These are phyloP conservation scores for Craseonycteris thonglongyai DNA, from an alignment of 2,113 vertebrate species.

Conservation along the genomic window DNA sequence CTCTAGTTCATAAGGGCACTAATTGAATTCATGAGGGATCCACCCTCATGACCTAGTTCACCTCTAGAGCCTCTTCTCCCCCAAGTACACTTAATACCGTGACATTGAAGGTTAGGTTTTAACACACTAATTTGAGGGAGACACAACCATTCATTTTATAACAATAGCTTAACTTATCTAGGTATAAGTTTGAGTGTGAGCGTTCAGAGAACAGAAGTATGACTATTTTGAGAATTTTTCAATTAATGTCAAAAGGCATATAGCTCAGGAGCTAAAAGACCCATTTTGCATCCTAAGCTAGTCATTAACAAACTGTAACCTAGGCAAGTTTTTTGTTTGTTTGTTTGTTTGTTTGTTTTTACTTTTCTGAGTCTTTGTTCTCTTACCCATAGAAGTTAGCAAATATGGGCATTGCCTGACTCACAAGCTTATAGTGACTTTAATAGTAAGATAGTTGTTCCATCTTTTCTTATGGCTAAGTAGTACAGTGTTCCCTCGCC, in stretches of 20 bases:
- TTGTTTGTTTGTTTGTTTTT: no score
- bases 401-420: background rate
- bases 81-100: background rate
- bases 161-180: no score
- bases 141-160: background rate
- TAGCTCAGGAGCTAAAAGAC: background rate
- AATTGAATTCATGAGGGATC: background rate
- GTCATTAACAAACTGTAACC: background rate
- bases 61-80: no score
- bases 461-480: no score
- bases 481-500: no score
- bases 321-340: no score
- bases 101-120: background rate
- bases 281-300: background rate
- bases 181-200: background rate
- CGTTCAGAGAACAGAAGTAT: background rate
- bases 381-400: background rate
- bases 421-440: background rate
- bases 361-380: background rate
- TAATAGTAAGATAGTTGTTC: background rate
- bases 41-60: background rate
- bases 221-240: background rate
- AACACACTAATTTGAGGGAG: background rate
- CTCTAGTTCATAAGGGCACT: background rate
- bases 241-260: background rate